Percentiles rank a stretch among this genome's conserved stretches.
Evolutionary conservation across 2,888 invertebrate genomes (phyloP).

Genomic region (Lasioglossum figueresi): DNA sequence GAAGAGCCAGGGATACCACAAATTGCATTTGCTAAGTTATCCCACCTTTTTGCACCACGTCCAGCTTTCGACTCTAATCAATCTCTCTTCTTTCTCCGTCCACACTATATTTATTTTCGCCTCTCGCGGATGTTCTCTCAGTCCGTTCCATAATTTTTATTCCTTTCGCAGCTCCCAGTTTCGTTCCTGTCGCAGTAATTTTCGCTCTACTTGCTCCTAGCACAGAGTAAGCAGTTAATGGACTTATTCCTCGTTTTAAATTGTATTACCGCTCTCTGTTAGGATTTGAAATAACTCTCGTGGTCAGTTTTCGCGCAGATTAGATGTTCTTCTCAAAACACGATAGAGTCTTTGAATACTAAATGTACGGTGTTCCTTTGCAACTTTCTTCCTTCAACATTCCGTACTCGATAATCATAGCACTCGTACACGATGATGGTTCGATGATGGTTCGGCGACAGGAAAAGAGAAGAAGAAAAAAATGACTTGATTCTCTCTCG

Average conservation of each 20-base stretch:
- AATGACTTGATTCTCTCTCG: neutral
- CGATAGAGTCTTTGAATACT: neutral
- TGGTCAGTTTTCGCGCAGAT: neutral
- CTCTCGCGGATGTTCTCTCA: neutral
- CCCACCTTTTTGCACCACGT: neutral
- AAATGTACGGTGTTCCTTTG: neutral
- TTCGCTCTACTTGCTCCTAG: neutral
- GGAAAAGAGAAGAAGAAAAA: neutral
- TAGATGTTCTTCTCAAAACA: neutral
- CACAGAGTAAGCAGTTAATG: neutral
- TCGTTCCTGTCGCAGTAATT: neutral
- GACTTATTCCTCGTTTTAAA: neutral
- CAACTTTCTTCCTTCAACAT: neutral
- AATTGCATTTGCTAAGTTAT: conserved; percentile 9
- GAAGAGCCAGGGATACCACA: neutral
- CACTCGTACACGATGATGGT: neutral
- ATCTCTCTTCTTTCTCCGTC: conserved; percentile 45
- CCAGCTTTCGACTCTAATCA: neutral
- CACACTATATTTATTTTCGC: neutral
- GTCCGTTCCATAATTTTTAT: neutral
- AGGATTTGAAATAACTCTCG: neutral
- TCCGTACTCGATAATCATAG: neutral
- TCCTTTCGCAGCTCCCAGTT: neutral
- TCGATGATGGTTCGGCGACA: neutral
- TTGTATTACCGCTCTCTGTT: neutral